Evolutionary conservation across 2,888 invertebrate genomes (phyloP).

Genomic region (Scrobipalpa atriplicella): DNA sequence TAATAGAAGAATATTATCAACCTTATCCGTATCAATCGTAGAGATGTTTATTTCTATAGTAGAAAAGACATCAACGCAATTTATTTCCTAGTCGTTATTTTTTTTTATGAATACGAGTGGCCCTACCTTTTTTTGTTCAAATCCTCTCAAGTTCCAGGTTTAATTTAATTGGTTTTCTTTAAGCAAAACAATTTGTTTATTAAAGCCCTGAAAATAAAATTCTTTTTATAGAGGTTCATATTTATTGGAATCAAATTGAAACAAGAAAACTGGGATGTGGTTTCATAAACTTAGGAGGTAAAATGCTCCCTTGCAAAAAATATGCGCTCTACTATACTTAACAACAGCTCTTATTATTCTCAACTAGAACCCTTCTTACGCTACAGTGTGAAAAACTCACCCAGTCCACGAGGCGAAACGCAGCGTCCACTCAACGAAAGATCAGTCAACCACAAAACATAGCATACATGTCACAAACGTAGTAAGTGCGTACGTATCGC

Average conservation of each 20-base stretch:
- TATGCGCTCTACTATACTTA: neutral
- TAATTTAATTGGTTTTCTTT: neutral
- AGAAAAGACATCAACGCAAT: too few relatives aligned
- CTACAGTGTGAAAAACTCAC: conserved; percentile 49
- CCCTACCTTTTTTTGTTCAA: neutral
- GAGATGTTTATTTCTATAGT: too few relatives aligned
- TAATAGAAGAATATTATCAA: too few relatives aligned
- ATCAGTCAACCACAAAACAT: conserved; percentile 64
- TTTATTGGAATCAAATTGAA: neutral
- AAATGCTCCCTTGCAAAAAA: neutral
- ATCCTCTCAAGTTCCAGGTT: neutral
- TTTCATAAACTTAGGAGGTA: neutral
- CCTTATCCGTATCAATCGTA: too few relatives aligned
- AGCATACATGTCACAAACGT: conserved; percentile 67
- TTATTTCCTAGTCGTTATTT: neutral
- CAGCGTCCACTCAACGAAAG: conserved; percentile 51
- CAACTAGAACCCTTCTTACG: neutral
- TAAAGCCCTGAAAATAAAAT: neutral
- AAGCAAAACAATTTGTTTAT: neutral
- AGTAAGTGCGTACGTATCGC: conserved; percentile 57
- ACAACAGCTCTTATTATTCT: conserved; percentile 27
- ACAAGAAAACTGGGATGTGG: neutral
- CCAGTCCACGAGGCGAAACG: conserved; percentile 50
- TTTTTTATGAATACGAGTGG: neutral
- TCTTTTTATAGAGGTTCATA: neutral